phyloP scores from a whole-genome alignment of 2,888 invertebrate species.

The Clivina fossor region DNA sequence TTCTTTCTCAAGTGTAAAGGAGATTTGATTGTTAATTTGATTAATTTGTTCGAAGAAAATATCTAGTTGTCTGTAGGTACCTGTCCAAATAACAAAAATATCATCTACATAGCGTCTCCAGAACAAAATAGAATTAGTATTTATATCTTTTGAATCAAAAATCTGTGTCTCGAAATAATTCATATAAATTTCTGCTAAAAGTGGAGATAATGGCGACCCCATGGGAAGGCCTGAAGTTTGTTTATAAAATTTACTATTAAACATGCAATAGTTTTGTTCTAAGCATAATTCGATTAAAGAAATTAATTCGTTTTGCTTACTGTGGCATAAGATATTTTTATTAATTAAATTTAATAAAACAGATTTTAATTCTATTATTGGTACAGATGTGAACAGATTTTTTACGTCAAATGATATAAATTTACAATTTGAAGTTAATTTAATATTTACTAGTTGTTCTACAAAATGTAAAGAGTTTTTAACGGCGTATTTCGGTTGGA shows the following conservation, averaged over 20 bases:
- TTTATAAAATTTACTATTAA: not conserved
- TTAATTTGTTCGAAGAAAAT: not conserved
- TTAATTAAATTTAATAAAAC: too few relatives aligned
- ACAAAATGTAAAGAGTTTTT: too few relatives aligned
- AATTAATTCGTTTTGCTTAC: too few relatives aligned
- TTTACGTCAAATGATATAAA: too few relatives aligned
- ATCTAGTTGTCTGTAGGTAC: not conserved
- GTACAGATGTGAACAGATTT: too few relatives aligned
- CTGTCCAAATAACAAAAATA: constrained; percentile 1
- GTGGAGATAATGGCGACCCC: not conserved
- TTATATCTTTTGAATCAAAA: not conserved
- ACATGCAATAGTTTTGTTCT: not conserved
- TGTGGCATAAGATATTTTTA: too few relatives aligned
- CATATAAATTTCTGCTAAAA: not conserved
- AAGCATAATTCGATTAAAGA: not conserved
- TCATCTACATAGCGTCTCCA: not conserved
- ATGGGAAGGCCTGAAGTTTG: not conserved
- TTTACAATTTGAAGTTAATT: too few relatives aligned
- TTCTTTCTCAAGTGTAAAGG: not conserved
- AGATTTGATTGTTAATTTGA: not conserved
- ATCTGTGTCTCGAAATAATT: not conserved
- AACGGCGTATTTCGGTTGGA: too few relatives aligned
- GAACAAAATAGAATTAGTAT: not conserved
- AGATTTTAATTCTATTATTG: too few relatives aligned
- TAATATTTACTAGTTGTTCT: too few relatives aligned